phyloP scores from a whole-genome alignment of 2,888 invertebrate genomes.

The Cheilosia soror region DNA sequence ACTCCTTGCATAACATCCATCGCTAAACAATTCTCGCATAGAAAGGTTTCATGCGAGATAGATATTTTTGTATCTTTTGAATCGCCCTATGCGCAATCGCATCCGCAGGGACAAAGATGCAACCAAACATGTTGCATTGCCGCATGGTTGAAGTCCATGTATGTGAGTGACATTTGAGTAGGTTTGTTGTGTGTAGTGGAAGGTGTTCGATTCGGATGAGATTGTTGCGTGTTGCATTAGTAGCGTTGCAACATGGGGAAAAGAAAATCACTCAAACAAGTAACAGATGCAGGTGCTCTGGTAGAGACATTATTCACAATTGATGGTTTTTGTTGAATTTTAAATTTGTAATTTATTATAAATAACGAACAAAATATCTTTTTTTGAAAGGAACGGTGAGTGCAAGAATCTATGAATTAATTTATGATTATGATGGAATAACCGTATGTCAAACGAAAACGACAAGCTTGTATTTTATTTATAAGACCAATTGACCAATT shows the following conservation, averaged over 20 bases:
- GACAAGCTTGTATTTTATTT: no score
- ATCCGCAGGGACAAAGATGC: neutral
- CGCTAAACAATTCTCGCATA: neutral
- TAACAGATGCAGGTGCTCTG: constrained; percentile 21
- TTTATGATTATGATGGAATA: no score
- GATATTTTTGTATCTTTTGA: constrained; percentile 20
- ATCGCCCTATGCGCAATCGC: constrained; percentile 2
- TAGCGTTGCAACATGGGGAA: constrained; percentile 41
- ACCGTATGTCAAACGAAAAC: no score
- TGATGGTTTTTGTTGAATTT: neutral
- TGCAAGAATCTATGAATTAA: no score
- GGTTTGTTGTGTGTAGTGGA: constrained; percentile 26
- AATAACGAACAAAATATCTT: neutral
- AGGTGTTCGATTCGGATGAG: neutral
- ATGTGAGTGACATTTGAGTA: constrained; percentile 9
- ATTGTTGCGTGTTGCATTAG: neutral
- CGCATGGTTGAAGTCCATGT: constrained; percentile 5
- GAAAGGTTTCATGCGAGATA: constrained; percentile 16
- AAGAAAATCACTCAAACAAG: constrained; percentile 18
- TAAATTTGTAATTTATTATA: neutral
- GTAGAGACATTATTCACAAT: constrained; percentile 25
- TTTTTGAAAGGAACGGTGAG: no score
- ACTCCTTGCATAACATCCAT: constrained; percentile 13
- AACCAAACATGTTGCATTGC: constrained; percentile 26
- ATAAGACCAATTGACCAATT: no score